phyloP scores from a whole-genome alignment of 1,140 invertebrate species.

The Drosophila chauvacae region DNA sequence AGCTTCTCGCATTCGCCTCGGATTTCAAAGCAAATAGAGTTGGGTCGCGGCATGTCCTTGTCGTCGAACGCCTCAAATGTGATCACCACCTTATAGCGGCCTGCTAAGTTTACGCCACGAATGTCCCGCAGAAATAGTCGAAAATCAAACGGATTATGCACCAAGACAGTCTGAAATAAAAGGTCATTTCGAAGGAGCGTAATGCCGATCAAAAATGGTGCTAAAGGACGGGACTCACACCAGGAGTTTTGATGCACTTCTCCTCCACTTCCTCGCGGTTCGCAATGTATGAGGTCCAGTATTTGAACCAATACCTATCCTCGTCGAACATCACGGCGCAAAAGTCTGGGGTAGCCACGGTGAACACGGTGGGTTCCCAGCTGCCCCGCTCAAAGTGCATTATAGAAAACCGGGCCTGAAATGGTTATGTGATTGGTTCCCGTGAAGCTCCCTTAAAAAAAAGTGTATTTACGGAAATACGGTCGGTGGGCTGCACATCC shows the following conservation, averaged over 20 bases:
- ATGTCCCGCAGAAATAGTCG: conserved; percentile 23
- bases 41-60: conserved; percentile 21
- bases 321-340: conserved; percentile 52
- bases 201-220: too few relatives aligned
- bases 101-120: conserved; percentile 24
- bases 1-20: conserved; percentile 53
- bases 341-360: conserved; percentile 46
- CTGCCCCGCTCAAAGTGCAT: conserved; percentile 51
- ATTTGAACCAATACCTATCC: conserved; percentile 61
- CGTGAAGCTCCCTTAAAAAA: not conserved
- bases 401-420: conserved; percentile 16
- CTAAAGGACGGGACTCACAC: conserved; percentile 43
- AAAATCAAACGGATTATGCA: conserved; percentile 56
- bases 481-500: conserved; percentile 55
- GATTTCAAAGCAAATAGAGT: conserved; percentile 56
- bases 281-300: conserved; percentile 49
- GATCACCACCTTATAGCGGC: conserved; percentile 61
- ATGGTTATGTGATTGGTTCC: not conserved
- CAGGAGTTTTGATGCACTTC: conserved; percentile 44
- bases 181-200: not conserved
- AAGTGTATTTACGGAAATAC: conserved; percentile 31
- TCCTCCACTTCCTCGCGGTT: conserved; percentile 16
- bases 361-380: conserved; percentile 64
- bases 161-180: conserved; percentile 40
- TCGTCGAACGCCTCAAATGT: conserved; percentile 59